Conservation (phyloP, 1,140 invertebrate species). For the Drosophila pallidifrons region DNA sequence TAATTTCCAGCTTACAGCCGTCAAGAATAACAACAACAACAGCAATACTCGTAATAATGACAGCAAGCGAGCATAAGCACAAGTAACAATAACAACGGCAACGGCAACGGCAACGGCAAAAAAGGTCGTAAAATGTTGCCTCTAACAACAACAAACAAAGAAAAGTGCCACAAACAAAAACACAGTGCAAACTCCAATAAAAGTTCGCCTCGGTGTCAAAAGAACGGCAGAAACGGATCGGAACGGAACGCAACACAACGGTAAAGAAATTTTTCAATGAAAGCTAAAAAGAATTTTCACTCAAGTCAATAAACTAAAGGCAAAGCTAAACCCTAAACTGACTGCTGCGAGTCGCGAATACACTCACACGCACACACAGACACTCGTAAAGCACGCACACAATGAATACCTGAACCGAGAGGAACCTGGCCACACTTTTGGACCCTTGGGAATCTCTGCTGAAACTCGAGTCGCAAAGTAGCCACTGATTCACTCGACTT, state of each 20-base stretch:
- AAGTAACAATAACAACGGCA: not conserved
- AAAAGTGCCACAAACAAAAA: slow-evolving; percentile 47
- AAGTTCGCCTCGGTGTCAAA: slow-evolving; percentile 41
- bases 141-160: slow-evolving; percentile 41
- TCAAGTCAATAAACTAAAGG: slow-evolving; percentile 63
- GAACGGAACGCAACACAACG: not conserved
- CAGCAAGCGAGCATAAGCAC: not conserved
- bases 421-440: not conserved
- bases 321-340: slow-evolving; percentile 12
- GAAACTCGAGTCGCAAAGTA: not conserved
- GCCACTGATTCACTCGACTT: slow-evolving; percentile 1
- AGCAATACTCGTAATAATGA: slow-evolving; percentile 19
- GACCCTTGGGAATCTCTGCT: not conserved
- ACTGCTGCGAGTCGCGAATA: not conserved
- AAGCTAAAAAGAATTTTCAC: slow-evolving; percentile 53
- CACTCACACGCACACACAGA: not conserved
- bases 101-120: slow-evolving; percentile 18
- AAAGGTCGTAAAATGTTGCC: slow-evolving; percentile 58
- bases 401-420: not conserved
- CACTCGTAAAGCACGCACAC: not conserved
- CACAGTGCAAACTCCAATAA: slow-evolving; percentile 61
- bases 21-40: slow-evolving; percentile 1
- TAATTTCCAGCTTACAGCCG: slow-evolving; percentile 55
- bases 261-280: slow-evolving; percentile 41
- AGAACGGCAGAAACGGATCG: not conserved